Percentiles rank a stretch among this genome's conserved stretches.
These are phyloP conservation scores for Manduca sexta DNA, from an alignment of 1,140 invertebrate species.

Conservation along the genomic window DNA sequence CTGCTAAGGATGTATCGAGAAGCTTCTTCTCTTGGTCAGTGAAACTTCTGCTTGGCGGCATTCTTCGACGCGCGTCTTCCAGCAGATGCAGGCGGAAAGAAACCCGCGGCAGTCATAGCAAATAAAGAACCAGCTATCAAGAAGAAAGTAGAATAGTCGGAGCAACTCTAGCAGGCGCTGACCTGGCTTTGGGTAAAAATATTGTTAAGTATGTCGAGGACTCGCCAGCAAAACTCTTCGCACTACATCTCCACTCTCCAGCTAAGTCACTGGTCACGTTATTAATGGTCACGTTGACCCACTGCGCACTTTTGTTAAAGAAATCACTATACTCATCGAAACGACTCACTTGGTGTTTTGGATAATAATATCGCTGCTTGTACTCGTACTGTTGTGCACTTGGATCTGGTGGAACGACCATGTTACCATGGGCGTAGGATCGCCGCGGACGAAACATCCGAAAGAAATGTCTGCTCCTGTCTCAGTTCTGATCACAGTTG, in stretches of 20 bases:
- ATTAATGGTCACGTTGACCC: constrained; percentile 61
- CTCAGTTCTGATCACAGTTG: constrained; percentile 56
- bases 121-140: constrained; percentile 52
- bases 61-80: constrained; percentile 72
- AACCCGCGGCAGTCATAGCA: constrained; percentile 51
- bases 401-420: constrained; percentile 83
- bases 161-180: constrained; percentile 47
- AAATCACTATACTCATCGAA: constrained; percentile 47
- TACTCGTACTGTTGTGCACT: constrained; percentile 41
- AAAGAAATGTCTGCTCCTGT: constrained; percentile 75
- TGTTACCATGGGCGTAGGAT: constrained; percentile 85
- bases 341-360: constrained; percentile 33
- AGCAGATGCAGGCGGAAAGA: constrained; percentile 51
- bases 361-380: constrained; percentile 42
- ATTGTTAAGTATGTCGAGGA: constrained; percentile 52
- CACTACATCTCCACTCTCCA: constrained; percentile 65
- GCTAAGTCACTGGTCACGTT: constrained; percentile 64
- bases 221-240: constrained; percentile 57
- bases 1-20: constrained; percentile 82
- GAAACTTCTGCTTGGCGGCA: constrained; percentile 83
- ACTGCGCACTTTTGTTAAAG: constrained; percentile 60
- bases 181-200: constrained; percentile 53
- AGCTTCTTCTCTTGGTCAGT: constrained; percentile 90
- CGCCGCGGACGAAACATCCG: constrained; percentile 85
- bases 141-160: constrained; percentile 64